Conservation (phyloP, 2,797 vertebrate species). For the Catostomus latipinnis region DNA sequence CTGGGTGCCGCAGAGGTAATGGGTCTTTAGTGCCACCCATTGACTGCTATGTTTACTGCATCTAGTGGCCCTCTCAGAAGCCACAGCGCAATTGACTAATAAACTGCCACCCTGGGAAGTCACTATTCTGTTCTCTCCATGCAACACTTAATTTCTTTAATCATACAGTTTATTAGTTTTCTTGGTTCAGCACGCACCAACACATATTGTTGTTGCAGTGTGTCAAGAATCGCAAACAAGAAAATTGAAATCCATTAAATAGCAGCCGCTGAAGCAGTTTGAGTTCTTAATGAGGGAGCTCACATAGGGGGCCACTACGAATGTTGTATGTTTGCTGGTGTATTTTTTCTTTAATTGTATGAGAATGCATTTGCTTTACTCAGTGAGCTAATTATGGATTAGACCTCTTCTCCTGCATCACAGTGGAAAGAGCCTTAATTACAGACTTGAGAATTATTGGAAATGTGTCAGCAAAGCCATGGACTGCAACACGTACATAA, state of each 20-base stretch:
- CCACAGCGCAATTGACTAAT: conserved; percentile 63
- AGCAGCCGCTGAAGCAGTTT: conserved; percentile 63
- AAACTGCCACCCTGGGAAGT: conserved; percentile 58
- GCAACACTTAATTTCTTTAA: conserved; percentile 71
- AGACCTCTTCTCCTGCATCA: conserved; percentile 50
- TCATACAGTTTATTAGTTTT: conserved; percentile 72
- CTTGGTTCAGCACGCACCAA: conserved; percentile 63
- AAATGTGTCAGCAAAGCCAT: conserved; percentile 60
- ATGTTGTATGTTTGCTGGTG: conserved; percentile 44
- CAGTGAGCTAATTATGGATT: conserved; percentile 62
- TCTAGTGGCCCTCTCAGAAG: not conserved
- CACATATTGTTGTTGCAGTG: conserved; percentile 58
- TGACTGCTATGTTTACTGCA: conserved; percentile 47
- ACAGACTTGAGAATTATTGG: conserved; percentile 52
- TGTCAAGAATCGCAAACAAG: conserved; percentile 62
- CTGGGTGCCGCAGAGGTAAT: conserved; percentile 61
- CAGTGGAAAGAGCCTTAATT: conserved; percentile 60
- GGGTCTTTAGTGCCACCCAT: conserved; percentile 72
- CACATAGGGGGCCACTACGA: conserved; percentile 43
- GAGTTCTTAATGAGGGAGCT: conserved; percentile 63
- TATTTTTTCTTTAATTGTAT: conserved; percentile 55
- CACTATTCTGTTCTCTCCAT: conserved; percentile 54
- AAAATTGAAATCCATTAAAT: conserved; percentile 67
- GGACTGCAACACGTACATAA: conserved; percentile 58
- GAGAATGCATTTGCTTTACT: conserved; percentile 56